These are phyloP conservation scores for Homarus gammarus DNA, from an alignment of 2,888 invertebrate genomes.

Conservation along the genomic window DNA sequence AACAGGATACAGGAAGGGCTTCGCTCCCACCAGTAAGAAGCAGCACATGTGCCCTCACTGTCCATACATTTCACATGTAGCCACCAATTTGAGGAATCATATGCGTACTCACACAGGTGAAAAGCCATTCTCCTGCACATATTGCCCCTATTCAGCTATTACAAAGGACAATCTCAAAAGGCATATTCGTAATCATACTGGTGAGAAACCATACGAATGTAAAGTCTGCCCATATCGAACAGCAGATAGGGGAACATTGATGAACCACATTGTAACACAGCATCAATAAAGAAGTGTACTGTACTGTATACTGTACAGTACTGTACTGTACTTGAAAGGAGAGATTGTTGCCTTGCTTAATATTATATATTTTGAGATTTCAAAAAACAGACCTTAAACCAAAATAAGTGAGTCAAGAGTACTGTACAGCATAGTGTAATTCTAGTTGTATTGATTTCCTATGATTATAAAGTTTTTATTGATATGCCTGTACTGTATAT, in stretches of 20 bases:
- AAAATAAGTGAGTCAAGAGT: too few relatives aligned
- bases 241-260: slow-evolving; percentile 34
- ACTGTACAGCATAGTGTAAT: too few relatives aligned
- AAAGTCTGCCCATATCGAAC: slow-evolving; percentile 29
- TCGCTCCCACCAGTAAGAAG: slow-evolving; percentile 37
- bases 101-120: slow-evolving; percentile 61
- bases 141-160: slow-evolving; percentile 36
- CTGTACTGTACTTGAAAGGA: too few relatives aligned
- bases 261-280: slow-evolving; percentile 26
- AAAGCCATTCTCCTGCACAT: slow-evolving; percentile 40
- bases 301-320: too few relatives aligned
- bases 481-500: too few relatives aligned
- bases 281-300: slow-evolving; percentile 10
- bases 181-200: slow-evolving; percentile 48
- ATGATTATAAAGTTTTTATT: too few relatives aligned
- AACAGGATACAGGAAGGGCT: slow-evolving; percentile 15
- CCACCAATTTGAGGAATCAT: slow-evolving; percentile 58
- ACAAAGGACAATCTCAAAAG: slow-evolving; percentile 56
- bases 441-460: too few relatives aligned
- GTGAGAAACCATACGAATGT: slow-evolving; percentile 51
- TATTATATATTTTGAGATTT: too few relatives aligned
- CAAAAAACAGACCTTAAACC: too few relatives aligned
- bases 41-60: slow-evolving; percentile 51
- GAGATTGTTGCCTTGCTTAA: too few relatives aligned
- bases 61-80: slow-evolving; percentile 46